Percentiles rank a stretch among this genome's conserved stretches.
Evolutionary conservation across 35 echinoderm and acorn worm species (phyloP).

Genomic region (Amphiura filiformis): DNA sequence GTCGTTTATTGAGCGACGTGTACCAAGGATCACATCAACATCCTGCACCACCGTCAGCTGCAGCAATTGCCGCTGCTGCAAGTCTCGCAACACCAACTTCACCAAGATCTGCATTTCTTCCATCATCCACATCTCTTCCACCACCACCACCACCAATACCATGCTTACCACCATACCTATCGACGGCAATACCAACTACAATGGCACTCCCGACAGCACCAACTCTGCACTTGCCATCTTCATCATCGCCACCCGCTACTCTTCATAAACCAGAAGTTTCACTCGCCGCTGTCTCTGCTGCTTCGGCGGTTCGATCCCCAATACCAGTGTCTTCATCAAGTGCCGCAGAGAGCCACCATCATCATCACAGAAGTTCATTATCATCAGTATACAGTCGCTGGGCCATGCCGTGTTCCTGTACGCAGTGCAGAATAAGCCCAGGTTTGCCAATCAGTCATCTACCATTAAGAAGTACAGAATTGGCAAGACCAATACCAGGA

Average conservation of each 20-base stretch:
- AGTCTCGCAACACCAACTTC: background rate
- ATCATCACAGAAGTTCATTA: constrained; percentile 5
- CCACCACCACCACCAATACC: constrained; percentile 2
- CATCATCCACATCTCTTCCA: background rate
- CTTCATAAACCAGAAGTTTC: background rate
- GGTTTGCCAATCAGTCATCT: background rate
- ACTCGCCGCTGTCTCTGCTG: background rate
- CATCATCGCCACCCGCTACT: background rate
- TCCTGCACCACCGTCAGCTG: background rate
- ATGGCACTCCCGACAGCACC: too few species aligned
- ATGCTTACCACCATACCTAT: background rate
- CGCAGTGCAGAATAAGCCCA: constrained; percentile 31
- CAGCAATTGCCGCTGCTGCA: background rate
- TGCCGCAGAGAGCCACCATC: background rate
- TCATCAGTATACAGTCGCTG: constrained; percentile 28
- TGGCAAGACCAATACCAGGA: background rate
- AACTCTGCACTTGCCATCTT: background rate
- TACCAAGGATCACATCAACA: constrained; percentile 48
- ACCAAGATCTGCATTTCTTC: constrained; percentile 5
- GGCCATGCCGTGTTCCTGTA: constrained; percentile 42
- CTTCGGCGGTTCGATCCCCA: background rate
- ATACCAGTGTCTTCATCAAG: background rate
- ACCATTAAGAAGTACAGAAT: background rate
- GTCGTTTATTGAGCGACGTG: constrained; percentile 55
- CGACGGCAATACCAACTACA: background rate